phyloP scores from a whole-genome alignment of 1,140 invertebrate genomes.

The Ooceraea biroi region DNA sequence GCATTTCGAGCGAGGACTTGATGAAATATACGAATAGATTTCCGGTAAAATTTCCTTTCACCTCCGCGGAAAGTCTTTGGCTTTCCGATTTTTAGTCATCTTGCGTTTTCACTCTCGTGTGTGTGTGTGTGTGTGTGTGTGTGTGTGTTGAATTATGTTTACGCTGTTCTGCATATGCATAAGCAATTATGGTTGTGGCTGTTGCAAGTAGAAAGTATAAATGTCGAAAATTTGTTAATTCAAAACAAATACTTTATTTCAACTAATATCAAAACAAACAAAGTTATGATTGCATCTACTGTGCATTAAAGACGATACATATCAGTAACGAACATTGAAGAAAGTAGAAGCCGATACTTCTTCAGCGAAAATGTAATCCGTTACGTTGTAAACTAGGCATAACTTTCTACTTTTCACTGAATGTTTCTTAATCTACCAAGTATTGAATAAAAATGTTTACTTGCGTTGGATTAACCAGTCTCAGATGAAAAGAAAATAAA shows the following conservation, averaged over 20 bases:
- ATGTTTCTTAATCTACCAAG: neutral
- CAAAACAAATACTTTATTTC: neutral
- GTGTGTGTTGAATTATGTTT: neutral
- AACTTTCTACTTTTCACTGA: neutral
- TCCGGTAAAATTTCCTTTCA: slow-evolving; percentile 42
- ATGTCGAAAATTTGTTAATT: neutral
- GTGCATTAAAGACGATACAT: neutral
- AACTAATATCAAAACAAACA: neutral
- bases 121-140: no score
- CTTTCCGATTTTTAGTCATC: slow-evolving; percentile 44
- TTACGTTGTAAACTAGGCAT: neutral
- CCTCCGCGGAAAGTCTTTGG: slow-evolving; percentile 22
- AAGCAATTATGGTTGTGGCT: neutral
- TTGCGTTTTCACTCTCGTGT: slow-evolving; percentile 26
- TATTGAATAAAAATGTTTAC: neutral
- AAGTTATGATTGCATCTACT: neutral
- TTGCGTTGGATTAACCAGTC: neutral
- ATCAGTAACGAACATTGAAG: neutral
- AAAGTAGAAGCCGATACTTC: neutral
- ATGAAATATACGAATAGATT: neutral
- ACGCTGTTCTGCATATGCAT: neutral
- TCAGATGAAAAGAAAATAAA: neutral
- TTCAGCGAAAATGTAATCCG: neutral
- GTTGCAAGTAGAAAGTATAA: no score
- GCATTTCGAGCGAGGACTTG: neutral